Percentiles rank a stretch among this genome's conserved stretches.
phyloP scores from a whole-genome alignment of 2,888 invertebrate species.

The Trichopoda pennipes region DNA sequence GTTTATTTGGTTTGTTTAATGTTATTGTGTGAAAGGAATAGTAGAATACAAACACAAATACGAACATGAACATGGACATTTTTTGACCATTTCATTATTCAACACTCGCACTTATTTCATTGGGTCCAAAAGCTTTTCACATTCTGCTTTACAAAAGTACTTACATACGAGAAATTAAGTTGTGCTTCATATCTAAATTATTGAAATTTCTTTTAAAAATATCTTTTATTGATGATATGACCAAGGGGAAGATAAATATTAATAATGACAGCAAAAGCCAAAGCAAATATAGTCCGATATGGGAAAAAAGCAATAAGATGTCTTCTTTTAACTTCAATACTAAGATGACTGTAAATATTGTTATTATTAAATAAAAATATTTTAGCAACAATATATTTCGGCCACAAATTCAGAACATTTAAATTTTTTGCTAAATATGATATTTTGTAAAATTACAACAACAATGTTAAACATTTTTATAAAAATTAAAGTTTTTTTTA shows the following conservation, averaged over 20 bases:
- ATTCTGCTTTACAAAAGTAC: background rate
- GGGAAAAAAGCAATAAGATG: too few relatives aligned
- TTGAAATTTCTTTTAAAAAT: conserved; percentile 47
- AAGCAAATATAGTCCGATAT: too few relatives aligned
- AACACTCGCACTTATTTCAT: background rate
- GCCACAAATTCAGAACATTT: too few relatives aligned
- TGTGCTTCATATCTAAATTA: conserved; percentile 32
- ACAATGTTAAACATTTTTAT: too few relatives aligned
- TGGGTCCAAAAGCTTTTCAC: background rate
- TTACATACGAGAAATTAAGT: background rate
- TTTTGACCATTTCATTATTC: background rate
- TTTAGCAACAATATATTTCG: too few relatives aligned
- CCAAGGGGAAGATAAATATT: conserved; percentile 17
- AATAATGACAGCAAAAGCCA: conserved; percentile 12
- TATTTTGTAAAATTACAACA: too few relatives aligned
- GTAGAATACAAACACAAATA: background rate
- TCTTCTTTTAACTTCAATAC: too few relatives aligned
- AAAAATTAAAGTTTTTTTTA: too few relatives aligned
- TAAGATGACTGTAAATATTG: too few relatives aligned
- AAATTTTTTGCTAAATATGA: too few relatives aligned
- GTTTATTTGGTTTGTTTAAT: conserved; percentile 5
- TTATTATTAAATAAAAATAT: too few relatives aligned
- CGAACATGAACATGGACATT: background rate
- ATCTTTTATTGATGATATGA: conserved; percentile 23
- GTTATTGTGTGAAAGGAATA: background rate